These are phyloP conservation scores for Dendropsophus ebraccatus DNA, from an alignment of 2,113 vertebrate genomes.

Conservation along the genomic window DNA sequence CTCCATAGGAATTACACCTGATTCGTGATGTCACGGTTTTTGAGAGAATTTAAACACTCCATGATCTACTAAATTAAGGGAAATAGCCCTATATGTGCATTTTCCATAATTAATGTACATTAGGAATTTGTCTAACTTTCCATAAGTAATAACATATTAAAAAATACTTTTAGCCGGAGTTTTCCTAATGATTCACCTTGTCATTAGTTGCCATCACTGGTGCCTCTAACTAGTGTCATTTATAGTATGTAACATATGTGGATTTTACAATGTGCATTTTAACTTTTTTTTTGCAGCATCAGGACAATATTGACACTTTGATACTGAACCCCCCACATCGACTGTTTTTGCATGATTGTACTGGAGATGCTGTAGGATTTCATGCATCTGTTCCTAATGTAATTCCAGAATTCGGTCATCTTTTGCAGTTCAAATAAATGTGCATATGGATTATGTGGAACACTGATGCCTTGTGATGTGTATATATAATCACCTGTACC, in stretches of 20 bases:
- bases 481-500: no score
- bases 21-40: no score
- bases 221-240: not conserved
- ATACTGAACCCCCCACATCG: not conserved
- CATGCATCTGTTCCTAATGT: not conserved
- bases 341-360: not conserved
- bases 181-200: not conserved
- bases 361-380: not conserved
- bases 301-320: constrained; percentile 28
- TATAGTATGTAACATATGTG: not conserved
- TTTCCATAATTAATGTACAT: no score
- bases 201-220: not conserved
- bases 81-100: no score
- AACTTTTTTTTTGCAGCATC: constrained; percentile 12
- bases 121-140: no score
- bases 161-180: no score
- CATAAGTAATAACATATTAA: no score
- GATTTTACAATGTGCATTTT: not conserved
- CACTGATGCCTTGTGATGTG: no score
- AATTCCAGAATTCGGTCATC: not conserved
- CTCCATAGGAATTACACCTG: no score
- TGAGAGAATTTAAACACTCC: no score
- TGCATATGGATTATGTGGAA: no score
- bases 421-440: not conserved
- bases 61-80: no score